Percentiles rank a stretch among this genome's conserved stretches.
Evolutionary conservation across 1,140 invertebrate genomes (phyloP).

Genomic region (Cotesia glomerata): DNA sequence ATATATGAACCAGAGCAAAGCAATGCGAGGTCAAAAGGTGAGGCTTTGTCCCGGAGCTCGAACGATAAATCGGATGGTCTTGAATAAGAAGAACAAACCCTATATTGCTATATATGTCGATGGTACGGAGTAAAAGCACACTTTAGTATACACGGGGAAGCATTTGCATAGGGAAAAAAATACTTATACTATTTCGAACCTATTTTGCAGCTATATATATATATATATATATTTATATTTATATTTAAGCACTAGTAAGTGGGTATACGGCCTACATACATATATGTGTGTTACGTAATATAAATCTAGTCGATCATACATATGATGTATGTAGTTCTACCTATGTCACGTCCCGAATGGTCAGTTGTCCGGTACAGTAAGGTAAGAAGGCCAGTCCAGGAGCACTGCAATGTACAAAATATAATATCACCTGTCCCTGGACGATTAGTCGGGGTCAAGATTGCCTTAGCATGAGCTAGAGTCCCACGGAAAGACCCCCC

Average conservation of each 20-base stretch:
- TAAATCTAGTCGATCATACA: background rate
- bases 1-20: no score
- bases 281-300: background rate
- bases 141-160: background rate
- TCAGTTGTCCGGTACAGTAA: slow-evolving; percentile 13
- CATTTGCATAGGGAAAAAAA: slow-evolving; percentile 22
- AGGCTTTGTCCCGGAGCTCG: slow-evolving; percentile 2
- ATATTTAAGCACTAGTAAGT: background rate
- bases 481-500: slow-evolving; percentile 32
- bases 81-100: slow-evolving; percentile 15
- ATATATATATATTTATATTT: background rate
- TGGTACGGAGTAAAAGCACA: background rate
- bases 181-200: background rate
- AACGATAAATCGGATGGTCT: slow-evolving; percentile 32
- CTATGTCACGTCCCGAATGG: background rate
- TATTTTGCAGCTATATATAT: background rate
- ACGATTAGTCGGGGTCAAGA: slow-evolving; percentile 59
- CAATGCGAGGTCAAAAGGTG: slow-evolving; percentile 1
- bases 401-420: slow-evolving; percentile 29
- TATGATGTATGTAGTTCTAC: background rate
- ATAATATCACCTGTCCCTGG: slow-evolving; percentile 50
- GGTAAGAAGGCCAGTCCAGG: background rate
- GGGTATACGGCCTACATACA: background rate
- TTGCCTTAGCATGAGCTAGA: slow-evolving; percentile 27
- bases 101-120: no score